These are phyloP conservation scores for Triops cancriformis DNA, from an alignment of 1,140 invertebrate genomes.

Conservation along the genomic window DNA sequence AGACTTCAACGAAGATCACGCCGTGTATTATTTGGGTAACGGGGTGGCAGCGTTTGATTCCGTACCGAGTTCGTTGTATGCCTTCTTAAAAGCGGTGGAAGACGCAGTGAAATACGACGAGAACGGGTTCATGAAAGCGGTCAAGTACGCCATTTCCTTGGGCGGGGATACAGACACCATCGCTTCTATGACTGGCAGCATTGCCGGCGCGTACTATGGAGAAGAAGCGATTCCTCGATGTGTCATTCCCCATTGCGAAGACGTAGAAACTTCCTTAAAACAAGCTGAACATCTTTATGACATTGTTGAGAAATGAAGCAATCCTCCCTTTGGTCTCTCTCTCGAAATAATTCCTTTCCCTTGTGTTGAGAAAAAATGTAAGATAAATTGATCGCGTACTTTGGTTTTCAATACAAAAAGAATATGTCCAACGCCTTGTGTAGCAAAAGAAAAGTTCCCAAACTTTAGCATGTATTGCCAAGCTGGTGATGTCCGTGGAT, in stretches of 20 bases:
- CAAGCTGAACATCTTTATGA: slow-evolving; percentile 24
- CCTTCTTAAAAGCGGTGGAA: slow-evolving; percentile 32
- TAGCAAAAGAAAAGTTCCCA: neutral
- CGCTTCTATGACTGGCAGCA: slow-evolving; percentile 65
- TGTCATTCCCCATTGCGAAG: slow-evolving; percentile 50
- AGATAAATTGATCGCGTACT: neutral
- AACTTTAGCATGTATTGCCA: slow-evolving; percentile 15
- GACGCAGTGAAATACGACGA: slow-evolving; percentile 23
- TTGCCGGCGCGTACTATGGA: slow-evolving; percentile 64
- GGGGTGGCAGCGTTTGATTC: slow-evolving; percentile 56
- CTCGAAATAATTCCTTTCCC: neutral
- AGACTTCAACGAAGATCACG: slow-evolving; percentile 40
- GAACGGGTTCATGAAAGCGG: slow-evolving; percentile 41
- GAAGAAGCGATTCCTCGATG: slow-evolving; percentile 48
- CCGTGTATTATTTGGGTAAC: slow-evolving; percentile 52
- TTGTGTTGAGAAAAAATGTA: neutral
- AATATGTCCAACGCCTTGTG: neutral
- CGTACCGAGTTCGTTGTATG: slow-evolving; percentile 61
- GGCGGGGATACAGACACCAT: slow-evolving; percentile 76
- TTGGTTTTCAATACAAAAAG: neutral
- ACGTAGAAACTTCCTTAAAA: slow-evolving; percentile 28
- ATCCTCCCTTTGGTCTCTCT: neutral
- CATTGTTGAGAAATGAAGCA: neutral
- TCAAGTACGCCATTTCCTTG: slow-evolving; percentile 59
- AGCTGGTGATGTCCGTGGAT: neutral